These are phyloP conservation scores for Acanthornis magna DNA, from an alignment of 2,797 vertebrate genomes.

Conservation along the genomic window DNA sequence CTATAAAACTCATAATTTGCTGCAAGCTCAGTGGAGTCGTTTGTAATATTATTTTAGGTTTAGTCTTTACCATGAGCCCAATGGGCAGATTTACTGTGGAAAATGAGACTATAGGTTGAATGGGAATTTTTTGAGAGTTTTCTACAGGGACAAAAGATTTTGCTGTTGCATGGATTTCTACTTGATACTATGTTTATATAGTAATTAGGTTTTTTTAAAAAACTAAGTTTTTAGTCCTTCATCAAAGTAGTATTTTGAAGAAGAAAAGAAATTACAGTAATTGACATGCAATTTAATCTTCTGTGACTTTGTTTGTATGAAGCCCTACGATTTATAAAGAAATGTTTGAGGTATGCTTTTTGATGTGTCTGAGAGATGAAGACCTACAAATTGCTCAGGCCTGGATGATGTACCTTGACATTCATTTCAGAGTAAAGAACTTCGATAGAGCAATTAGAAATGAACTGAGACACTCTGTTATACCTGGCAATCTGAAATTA, in stretches of 20 bases:
- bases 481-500: conserved; percentile 19
- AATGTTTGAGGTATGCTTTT: neutral
- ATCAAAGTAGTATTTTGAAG: neutral
- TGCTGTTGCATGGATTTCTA: neutral
- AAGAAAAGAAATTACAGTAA: neutral
- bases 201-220: neutral
- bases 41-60: conserved; percentile 56
- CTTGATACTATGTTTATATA: neutral
- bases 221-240: neutral
- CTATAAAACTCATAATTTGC: conserved; percentile 43
- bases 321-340: neutral
- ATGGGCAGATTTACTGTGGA: neutral
- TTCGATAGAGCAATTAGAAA: conserved; percentile 30
- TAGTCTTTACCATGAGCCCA: conserved; percentile 30
- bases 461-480: neutral
- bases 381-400: neutral
- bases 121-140: neutral
- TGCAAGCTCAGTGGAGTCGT: conserved; percentile 6
- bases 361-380: neutral
- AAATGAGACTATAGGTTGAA: neutral
- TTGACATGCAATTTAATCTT: neutral
- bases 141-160: neutral
- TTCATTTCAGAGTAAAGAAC: neutral
- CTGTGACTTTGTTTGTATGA: neutral
- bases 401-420: neutral